Percentiles rank a stretch among this genome's conserved stretches.
phyloP scores from a whole-genome alignment of 2,113 vertebrate species.

The Phainopepla nitens region DNA sequence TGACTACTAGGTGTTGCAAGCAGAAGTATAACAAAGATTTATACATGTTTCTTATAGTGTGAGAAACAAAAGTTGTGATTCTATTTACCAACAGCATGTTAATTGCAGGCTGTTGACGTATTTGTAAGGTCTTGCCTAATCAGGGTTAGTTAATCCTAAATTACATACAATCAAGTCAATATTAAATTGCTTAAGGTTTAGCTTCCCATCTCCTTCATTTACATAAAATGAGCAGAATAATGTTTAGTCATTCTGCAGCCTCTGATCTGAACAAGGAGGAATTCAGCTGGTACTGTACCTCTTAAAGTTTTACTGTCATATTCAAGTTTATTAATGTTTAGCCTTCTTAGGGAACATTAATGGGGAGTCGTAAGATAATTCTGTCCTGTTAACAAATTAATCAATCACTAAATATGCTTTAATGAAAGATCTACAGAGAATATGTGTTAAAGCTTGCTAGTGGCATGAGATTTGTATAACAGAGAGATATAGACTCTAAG shows the following conservation, averaged over 20 bases:
- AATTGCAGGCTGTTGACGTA: neutral
- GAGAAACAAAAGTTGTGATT: neutral
- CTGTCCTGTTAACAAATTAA: conserved; percentile 22
- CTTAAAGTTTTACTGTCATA: conserved; percentile 21
- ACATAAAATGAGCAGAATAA: neutral
- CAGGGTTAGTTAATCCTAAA: conserved; percentile 19
- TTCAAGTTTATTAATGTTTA: conserved; percentile 27
- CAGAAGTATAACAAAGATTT: neutral
- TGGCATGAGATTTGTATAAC: neutral
- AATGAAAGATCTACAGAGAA: neutral
- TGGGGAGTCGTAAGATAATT: neutral
- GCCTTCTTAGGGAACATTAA: neutral
- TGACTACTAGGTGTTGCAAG: neutral
- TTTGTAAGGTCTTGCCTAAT: conserved; percentile 30
- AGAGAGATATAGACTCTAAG: neutral
- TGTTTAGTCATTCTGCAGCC: conserved; percentile 19
- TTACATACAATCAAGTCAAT: conserved; percentile 15
- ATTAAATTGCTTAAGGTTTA: conserved; percentile 2
- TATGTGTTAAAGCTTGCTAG: neutral
- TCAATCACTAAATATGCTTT: conserved; percentile 21
- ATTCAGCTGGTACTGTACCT: neutral
- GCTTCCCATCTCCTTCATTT: neutral
- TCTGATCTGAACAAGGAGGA: conserved; percentile 31
- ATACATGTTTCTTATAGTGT: neutral
- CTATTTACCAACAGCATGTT: neutral